Base-by-base conservation (phyloP, 1,140 invertebrate species). In the Zaprionus tsacasi region DNA sequence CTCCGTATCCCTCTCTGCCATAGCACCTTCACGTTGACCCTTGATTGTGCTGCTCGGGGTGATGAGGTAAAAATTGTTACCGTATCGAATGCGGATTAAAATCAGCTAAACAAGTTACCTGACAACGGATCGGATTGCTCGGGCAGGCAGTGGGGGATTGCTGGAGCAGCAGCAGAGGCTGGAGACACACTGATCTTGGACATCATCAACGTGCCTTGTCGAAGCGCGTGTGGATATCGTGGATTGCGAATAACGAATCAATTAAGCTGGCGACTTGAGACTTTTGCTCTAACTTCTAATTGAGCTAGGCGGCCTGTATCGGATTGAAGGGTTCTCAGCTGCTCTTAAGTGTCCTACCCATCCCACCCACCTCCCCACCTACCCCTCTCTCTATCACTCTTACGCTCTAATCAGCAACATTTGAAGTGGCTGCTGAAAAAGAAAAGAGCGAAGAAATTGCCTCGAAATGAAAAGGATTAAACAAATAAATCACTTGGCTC, bases 31-130 rank as follows among this genome's bases (percentile, higher is more conserved):
- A 35, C 7, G 45, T 13, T 54, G 59, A 30, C 45, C 68, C 71
- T 81, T 86, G 82, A 77, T 73, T 78, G 45, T 50, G 78, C 78
- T 69, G 55, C 63, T 48, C 70, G 59, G 76, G 76, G 86, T 86
- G 86, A 89, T 90, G 81, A 86, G 69, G 78, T 76, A 85, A 79
- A 74, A 89, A 81, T 90, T 90, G 86, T 89, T 90, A 86, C 86
- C 86, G 82, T 89, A 89, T 89, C 86, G 86, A 89, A 89, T 89
- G 86, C 76, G 86, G 86, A 89, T 89, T 89, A 89, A 89, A 89
- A 89, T 89, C 86, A 89, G 85, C 81, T 78, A 82, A 87, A 83
- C 83, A 88, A 88, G 78, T 86, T 86, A 76, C 70, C 82, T 75
- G 76, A 78, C 76, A 79, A 65, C 64, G 74, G 55, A 66, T 78